A percentile compares a stretch with the other conserved stretches of the same genome.
Evolutionary conservation across 2,888 invertebrate genomes (phyloP).

Genomic region (Nemoura dubitans): DNA sequence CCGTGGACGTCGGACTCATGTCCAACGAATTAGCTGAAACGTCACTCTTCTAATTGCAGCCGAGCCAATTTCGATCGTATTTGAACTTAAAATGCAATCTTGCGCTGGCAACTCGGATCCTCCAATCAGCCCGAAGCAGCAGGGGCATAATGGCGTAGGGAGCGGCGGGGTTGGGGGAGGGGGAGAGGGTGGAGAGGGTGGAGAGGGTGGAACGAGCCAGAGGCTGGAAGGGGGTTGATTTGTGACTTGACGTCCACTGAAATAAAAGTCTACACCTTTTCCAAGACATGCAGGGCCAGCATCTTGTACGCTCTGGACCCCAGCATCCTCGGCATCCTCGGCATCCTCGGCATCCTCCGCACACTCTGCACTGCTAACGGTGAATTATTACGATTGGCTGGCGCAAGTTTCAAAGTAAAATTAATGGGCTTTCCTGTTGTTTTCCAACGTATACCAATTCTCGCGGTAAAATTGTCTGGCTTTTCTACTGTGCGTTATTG

Average conservation of each 20-base stretch:
- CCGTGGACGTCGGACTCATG: neutral
- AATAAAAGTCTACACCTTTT: conserved; percentile 36
- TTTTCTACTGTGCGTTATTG: neutral
- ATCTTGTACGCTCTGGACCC: neutral
- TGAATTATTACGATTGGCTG: conserved; percentile 33
- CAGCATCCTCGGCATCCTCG: neutral
- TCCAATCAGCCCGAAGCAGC: neutral
- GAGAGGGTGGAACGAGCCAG: conserved; percentile 10
- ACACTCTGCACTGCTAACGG: conserved; percentile 14
- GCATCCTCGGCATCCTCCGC: neutral
- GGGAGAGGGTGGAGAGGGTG: neutral
- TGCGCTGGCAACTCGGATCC: neutral
- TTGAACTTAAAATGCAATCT: neutral
- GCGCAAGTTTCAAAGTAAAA: conserved; percentile 34
- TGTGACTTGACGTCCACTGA: neutral
- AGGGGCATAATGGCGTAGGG: neutral
- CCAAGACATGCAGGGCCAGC: neutral
- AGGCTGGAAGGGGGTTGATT: conserved; percentile 20
- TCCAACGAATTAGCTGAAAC: neutral
- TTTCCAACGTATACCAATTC: neutral
- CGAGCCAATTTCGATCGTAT: neutral
- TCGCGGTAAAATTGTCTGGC: neutral
- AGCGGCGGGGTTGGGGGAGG: neutral
- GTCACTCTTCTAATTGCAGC: neutral
- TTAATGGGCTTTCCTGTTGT: conserved; percentile 27